phyloP scores from a whole-genome alignment of 2,888 invertebrate species.

The Monochamus alternatus region DNA sequence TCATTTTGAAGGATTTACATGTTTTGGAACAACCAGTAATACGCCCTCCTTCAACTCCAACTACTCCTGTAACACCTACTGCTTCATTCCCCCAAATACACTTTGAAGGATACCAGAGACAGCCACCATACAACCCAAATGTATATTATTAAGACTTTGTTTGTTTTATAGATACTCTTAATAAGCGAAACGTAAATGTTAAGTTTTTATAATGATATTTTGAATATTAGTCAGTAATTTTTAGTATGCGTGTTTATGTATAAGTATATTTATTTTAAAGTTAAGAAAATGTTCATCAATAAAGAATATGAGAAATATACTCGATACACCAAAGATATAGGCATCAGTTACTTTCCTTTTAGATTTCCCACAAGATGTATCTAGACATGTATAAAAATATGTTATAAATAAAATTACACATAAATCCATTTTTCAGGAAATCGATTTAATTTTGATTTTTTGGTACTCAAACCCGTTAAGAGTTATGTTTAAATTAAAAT shows the following conservation, averaged over 20 bases:
- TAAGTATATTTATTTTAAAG: neutral
- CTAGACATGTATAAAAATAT: no score
- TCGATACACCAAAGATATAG: no score
- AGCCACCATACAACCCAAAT: slow-evolving; percentile 23
- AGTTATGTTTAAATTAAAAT: no score
- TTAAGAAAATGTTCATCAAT: neutral
- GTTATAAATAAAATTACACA: no score
- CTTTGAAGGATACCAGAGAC: slow-evolving; percentile 16
- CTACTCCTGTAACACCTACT: slow-evolving; percentile 19
- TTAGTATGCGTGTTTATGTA: neutral
- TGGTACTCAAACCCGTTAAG: no score
- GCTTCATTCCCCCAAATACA: slow-evolving; percentile 7
- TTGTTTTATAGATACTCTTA: neutral
- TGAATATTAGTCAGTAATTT: slow-evolving; percentile 3
- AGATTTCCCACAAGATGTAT: no score
- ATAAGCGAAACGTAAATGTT: neutral
- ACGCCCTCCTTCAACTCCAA: slow-evolving; percentile 25
- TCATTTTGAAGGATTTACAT: slow-evolving; percentile 49
- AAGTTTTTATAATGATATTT: slow-evolving; percentile 8
- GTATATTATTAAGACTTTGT: slow-evolving; percentile 11
- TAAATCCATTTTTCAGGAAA: no score
- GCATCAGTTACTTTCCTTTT: no score
- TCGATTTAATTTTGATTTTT: no score
- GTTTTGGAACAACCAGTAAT: slow-evolving; percentile 42
- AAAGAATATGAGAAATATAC: no score